Conservation (phyloP, 2,113 vertebrate genomes). For the Muscicapa adusta region DNA sequence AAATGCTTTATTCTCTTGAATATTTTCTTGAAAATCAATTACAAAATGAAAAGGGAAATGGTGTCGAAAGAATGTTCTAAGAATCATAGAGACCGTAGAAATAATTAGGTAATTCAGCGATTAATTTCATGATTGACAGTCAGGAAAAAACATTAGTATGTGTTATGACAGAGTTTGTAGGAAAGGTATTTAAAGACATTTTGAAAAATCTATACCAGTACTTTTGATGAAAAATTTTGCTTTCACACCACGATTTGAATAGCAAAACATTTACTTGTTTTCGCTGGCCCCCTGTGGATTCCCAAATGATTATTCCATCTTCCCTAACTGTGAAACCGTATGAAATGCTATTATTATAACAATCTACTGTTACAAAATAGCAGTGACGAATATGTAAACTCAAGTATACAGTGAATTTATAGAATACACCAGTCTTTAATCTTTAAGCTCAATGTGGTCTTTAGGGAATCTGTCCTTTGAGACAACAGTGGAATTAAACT, state of each 20-base stretch:
- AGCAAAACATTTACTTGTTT: conserved; percentile 45
- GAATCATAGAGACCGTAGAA: background rate
- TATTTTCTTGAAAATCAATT: background rate
- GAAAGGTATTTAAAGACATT: conserved; percentile 8
- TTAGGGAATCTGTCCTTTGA: background rate
- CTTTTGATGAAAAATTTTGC: background rate
- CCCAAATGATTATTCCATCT: conserved; percentile 34
- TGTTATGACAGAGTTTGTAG: background rate
- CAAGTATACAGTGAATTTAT: background rate
- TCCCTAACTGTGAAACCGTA: background rate
- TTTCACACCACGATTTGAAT: background rate
- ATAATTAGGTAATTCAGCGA: background rate
- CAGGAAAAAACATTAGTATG: background rate
- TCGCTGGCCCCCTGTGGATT: conserved; percentile 16
- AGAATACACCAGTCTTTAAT: background rate
- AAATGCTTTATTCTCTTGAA: background rate
- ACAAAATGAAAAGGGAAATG: background rate
- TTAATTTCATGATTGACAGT: background rate
- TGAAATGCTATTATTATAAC: conserved; percentile 19
- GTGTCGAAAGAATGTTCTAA: background rate
- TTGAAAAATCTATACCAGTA: background rate
- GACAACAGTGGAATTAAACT: background rate
- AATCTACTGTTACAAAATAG: background rate
- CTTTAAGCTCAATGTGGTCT: background rate
- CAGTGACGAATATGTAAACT: conserved; percentile 22